Percentiles rank a stretch among this genome's conserved stretches.
Conservation (phyloP, 2,888 invertebrate species). For the Lacanobia wlatinum region DNA sequence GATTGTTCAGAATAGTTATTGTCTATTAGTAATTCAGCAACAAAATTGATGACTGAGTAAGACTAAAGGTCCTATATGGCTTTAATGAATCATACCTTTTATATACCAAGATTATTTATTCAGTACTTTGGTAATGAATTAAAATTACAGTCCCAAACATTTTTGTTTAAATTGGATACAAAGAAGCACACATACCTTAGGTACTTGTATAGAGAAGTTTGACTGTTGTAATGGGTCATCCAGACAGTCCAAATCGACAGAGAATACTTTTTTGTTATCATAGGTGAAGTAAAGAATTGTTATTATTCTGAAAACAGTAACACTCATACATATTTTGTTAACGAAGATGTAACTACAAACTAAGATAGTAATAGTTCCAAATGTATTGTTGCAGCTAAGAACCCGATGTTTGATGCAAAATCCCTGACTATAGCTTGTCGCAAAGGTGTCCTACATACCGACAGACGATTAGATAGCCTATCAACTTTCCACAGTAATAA, state of each 20-base stretch:
- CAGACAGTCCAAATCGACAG: conserved; percentile 83
- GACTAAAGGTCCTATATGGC: background rate
- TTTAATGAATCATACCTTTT: background rate
- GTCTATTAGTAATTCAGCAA: no score
- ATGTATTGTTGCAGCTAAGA: background rate
- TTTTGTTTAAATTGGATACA: background rate
- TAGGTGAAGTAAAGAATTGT: conserved; percentile 85
- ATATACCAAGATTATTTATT: no score
- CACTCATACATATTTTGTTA: background rate
- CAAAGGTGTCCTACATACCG: conserved; percentile 27
- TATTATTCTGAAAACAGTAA: conserved; percentile 76
- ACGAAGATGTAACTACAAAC: background rate
- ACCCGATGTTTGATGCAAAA: conserved; percentile 1
- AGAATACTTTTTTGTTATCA: conserved; percentile 83
- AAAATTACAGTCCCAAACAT: no score
- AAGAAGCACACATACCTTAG: conserved; percentile 75
- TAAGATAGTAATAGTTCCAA: background rate
- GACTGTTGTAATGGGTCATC: conserved; percentile 87
- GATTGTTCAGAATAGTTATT: no score
- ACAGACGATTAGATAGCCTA: background rate
- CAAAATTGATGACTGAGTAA: background rate
- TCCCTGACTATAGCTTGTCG: conserved; percentile 8
- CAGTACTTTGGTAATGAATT: no score
- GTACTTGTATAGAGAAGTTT: conserved; percentile 84
- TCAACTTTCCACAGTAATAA: background rate